Evolutionary conservation across 2,797 vertebrate species (phyloP), one percentile per base, ranked within the genome.

Genomic region (Lophius americanus): DNA sequence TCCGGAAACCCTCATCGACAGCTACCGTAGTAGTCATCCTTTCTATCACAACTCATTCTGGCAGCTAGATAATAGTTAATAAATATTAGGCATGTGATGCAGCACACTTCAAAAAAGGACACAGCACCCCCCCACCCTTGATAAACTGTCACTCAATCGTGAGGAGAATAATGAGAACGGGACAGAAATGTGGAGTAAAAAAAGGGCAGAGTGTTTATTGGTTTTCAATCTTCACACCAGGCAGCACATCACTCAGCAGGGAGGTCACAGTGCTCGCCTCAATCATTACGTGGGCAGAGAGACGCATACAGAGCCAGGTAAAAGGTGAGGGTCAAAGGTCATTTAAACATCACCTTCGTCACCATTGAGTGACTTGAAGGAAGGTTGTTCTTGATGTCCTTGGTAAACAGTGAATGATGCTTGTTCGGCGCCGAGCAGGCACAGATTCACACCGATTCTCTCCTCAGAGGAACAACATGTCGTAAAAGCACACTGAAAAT

Each of bases 251-350:
- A 77, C 93, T 94, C 91, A 85, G 57, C 67, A 80, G 0, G 7
- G 93, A 97, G 96, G 92, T 98, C 97, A 98, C 89, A 91, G 95
- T 91, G 94, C 96, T 93, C 57, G 14, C 85, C 77, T 61, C 75
- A 78, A 78, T 81, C 84, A 70, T 62, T 70, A 78, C 83, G 75
- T 14, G 46, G 70, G 73, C 52, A 70, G 57, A 72, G 35, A 64
- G 14, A 66, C 54, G 68, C 67, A 57, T 72, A 63, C 70, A 75
- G 50, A 81, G 72, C 53, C 64, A 72, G 65, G 68, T 75, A 60
- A 67, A 77, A 56, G 68, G 52, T 48, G 38, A 61, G 44, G 76
- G 50, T 69, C 68, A 77, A 61, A 76, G 60, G 64, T 85, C 80
- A 79, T 64, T 52, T 76, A 61, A 12, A 71, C 51, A 51, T 60